Evolutionary conservation across 2,113 vertebrate species (phyloP).

Genomic region (Sterna hirundo): DNA sequence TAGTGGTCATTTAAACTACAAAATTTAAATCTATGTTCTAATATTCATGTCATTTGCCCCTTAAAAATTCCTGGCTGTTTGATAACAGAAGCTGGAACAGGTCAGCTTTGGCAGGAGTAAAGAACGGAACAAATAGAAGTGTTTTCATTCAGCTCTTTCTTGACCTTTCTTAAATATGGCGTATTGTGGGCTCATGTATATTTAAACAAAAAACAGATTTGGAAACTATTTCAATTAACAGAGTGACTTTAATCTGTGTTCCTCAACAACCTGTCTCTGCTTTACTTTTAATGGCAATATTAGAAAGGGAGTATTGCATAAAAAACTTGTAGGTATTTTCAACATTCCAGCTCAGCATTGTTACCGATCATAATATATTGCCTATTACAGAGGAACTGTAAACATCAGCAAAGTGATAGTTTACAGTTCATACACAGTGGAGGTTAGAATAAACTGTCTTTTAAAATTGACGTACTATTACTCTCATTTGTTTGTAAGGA

Average conservation of each 20-base stretch:
- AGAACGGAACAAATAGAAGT: conserved; percentile 7
- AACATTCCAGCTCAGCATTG: background rate
- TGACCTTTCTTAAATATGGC: background rate
- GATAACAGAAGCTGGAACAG: background rate
- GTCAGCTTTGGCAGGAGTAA: conserved; percentile 4
- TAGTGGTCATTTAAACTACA: background rate
- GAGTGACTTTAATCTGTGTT: conserved; percentile 2
- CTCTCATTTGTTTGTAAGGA: background rate
- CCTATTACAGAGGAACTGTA: background rate
- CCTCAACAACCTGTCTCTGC: background rate
- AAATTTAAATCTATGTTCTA: background rate
- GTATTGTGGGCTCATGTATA: background rate
- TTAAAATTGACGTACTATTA: background rate
- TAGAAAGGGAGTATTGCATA: background rate
- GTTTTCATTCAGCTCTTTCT: conserved; percentile 13
- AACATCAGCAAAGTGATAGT: background rate
- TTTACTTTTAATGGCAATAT: background rate
- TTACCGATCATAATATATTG: background rate
- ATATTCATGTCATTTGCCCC: background rate
- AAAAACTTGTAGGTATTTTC: background rate
- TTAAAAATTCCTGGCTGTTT: background rate
- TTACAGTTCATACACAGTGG: background rate
- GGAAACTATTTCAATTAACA: background rate
- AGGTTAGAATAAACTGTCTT: background rate
- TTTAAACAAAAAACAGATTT: background rate